Conservation (phyloP, 2,797 vertebrate species). For the Sebastes matsubarae region DNA sequence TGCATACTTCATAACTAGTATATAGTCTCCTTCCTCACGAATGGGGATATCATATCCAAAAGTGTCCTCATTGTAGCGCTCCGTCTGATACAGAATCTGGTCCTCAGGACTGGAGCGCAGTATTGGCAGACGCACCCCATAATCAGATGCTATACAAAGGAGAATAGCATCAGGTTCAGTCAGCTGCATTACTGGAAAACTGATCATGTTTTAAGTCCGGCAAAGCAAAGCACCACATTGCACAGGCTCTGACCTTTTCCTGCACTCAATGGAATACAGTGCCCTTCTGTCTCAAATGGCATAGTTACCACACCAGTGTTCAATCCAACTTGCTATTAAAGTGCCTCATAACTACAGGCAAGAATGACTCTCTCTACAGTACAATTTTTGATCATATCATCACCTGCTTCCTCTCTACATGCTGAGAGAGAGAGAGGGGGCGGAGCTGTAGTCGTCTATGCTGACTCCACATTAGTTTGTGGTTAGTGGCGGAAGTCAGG, state of each 20-base stretch:
- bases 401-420: constrained; percentile 62
- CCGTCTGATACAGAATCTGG: constrained; percentile 97
- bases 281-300: constrained; percentile 4
- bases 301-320: background rate
- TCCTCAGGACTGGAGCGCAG: constrained; percentile 94
- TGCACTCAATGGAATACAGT: constrained; percentile 4
- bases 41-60: constrained; percentile 97
- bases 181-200: background rate
- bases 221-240: constrained; percentile 3
- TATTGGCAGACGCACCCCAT: constrained; percentile 96
- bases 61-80: constrained; percentile 97
- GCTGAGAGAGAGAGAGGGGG: constrained; percentile 45
- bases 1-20: constrained; percentile 96
- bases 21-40: constrained; percentile 96
- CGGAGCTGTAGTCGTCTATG: constrained; percentile 54
- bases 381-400: constrained; percentile 22
- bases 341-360: background rate
- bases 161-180: constrained; percentile 11
- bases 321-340: background rate
- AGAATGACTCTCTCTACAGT: constrained; percentile 10
- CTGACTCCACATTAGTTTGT: constrained; percentile 72
- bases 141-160: constrained; percentile 89
- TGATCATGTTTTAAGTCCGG: background rate
- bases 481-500: constrained; percentile 64
- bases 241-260: constrained; percentile 20